phyloP scores from a whole-genome alignment of 2,888 invertebrate genomes.

The Epinotia nisella region DNA sequence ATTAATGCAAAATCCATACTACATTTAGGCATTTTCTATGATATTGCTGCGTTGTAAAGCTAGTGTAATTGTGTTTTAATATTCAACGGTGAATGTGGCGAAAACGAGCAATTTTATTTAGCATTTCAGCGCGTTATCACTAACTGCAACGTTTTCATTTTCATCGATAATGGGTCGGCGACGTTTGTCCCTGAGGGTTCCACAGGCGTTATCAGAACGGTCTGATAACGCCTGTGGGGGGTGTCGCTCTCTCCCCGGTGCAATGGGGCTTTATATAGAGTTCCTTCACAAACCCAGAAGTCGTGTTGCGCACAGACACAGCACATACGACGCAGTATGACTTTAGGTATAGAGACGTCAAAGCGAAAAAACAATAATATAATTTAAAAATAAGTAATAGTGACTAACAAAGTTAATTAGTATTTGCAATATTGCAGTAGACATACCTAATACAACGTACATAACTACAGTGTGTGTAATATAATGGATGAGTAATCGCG shows the following conservation, averaged over 20 bases:
- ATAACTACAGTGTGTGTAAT: no score
- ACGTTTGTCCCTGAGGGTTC: conserved; percentile 17
- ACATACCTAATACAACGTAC: neutral
- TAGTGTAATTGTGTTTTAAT: neutral
- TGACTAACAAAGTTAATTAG: neutral
- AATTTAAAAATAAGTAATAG: neutral
- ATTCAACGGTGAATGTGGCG: neutral
- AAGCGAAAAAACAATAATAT: neutral
- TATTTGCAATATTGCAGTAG: neutral
- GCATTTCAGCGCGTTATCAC: conserved; percentile 1
- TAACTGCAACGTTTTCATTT: neutral
- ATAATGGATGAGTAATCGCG: conserved; percentile 13
- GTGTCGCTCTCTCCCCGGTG: neutral
- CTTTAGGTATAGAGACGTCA: neutral
- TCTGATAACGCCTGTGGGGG: neutral
- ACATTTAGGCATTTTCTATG: neutral
- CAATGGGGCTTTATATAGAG: neutral
- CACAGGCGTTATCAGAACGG: neutral
- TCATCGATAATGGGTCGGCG: conserved; percentile 10
- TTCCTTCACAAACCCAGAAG: neutral
- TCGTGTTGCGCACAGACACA: no score
- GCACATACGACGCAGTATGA: no score
- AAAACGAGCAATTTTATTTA: neutral
- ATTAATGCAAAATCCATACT: neutral
- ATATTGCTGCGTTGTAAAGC: neutral